Base-by-base conservation (phyloP, 2,888 invertebrate species). In the Phaonia tiefii region DNA sequence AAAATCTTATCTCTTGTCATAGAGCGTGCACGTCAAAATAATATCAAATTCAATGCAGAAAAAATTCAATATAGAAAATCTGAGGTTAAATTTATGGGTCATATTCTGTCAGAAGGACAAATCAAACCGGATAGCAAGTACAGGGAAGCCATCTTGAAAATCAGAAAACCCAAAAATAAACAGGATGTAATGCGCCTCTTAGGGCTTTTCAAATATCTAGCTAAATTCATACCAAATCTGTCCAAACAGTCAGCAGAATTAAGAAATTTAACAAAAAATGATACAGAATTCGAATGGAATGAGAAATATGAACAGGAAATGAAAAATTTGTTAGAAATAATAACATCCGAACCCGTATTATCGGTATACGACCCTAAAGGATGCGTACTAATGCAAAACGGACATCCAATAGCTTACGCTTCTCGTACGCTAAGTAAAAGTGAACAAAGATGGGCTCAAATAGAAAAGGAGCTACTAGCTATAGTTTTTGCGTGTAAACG, bases 401-500 rank as follows among this genome's bases (percentile, higher is more conserved):
- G n/a, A n/a, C n/a, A n/a, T n/a, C n/a, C n/a, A n/a, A n/a, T n/a
- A n/a, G n/a, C n/a, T n/a, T n/a, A n/a, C n/a, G n/a, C n/a, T n/a
- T n/a, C n/a, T n/a, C n/a, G n/a, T n/a, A n/a, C n/a, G n/a, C n/a
- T n/a, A n/a, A n/a, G n/a, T n/a, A n/a, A n/a, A n/a, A n/a, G n/a
- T n/a, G n/a, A n/a, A n/a, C n/a, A n/a, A n/a, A n/a, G n/a, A n/a
- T n/a, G n/a, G n/a, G n/a, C n/a, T 80, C 72, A 84, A 72, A 60
- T 78, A 60, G 75, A 84, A 72, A 84, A 85, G 66, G 85, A 85
- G 46, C 31, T 85, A 4, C 74, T 86, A 46, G 74, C 74, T 3
- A 65, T 79, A 0, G 63, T 79, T 1, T 74, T 74, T 46, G 79
- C 79, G 11, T 79, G 74, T 44, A 17, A 69, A 70, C 26, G 67